Percentiles rank a stretch among this genome's conserved stretches.
phyloP scores from a whole-genome alignment of 2,888 invertebrate genomes.

The Linnaemya vulpina region DNA sequence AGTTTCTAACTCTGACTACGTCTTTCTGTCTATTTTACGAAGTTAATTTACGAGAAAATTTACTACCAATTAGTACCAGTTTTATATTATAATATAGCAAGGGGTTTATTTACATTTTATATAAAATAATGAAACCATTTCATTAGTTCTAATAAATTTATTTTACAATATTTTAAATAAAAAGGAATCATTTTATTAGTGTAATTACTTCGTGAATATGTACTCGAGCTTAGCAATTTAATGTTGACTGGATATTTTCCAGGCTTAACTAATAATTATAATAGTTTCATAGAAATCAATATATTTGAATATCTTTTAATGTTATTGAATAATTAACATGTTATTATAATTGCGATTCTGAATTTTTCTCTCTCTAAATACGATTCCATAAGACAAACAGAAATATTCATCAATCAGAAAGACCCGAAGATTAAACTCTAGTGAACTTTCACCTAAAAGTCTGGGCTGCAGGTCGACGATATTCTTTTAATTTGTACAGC shows the following conservation, averaged over 20 bases:
- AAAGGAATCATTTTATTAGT: constrained; percentile 20
- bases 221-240: neutral
- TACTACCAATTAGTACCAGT: constrained; percentile 79
- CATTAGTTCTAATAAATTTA: constrained; percentile 35
- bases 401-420: too few species aligned
- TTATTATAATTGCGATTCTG: neutral
- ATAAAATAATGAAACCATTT: constrained; percentile 29
- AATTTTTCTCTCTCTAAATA: too few species aligned
- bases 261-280: too few species aligned
- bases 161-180: constrained; percentile 19
- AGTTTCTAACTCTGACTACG: constrained; percentile 8
- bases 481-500: too few species aligned
- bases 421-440: too few species aligned
- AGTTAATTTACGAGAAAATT: constrained; percentile 80
- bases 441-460: too few species aligned
- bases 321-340: too few species aligned
- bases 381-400: too few species aligned
- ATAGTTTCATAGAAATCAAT: too few species aligned
- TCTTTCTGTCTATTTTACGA: constrained; percentile 47
- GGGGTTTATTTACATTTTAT: constrained; percentile 48
- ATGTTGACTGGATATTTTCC: neutral
- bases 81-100: constrained; percentile 74
- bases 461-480: too few species aligned
- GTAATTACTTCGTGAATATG: neutral
- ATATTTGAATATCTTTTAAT: too few species aligned